These are phyloP conservation scores for Heliothis peltigera DNA, from an alignment of 2,888 invertebrate species.

Conservation along the genomic window DNA sequence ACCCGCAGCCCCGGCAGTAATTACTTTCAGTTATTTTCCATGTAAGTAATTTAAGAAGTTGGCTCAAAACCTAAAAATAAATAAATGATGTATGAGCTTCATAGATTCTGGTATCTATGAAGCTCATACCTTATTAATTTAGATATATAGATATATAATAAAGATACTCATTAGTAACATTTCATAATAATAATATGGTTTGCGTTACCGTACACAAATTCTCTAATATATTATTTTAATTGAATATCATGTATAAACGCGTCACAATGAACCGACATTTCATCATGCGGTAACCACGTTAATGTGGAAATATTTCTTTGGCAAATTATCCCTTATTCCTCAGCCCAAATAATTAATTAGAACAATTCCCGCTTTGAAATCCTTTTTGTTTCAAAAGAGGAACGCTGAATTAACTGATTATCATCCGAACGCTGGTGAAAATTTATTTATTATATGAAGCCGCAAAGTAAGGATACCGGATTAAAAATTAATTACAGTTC, in stretches of 20 bases:
- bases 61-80: too few species aligned
- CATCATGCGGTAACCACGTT: conserved; percentile 33
- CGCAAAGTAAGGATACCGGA: conserved; percentile 80
- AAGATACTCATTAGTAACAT: neutral
- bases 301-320: conserved; percentile 47
- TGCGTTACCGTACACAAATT: neutral
- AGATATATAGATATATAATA: too few species aligned
- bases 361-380: conserved; percentile 62
- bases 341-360: conserved; percentile 66
- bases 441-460: conserved; percentile 83
- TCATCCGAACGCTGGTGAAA: conserved; percentile 71
- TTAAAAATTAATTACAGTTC: conserved; percentile 87
- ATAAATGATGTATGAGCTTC: too few species aligned
- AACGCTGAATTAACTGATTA: conserved; percentile 74
- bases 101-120: too few species aligned
- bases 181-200: neutral
- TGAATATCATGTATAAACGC: conserved; percentile 29
- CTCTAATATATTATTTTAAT: conserved; percentile 28
- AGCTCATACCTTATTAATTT: too few species aligned
- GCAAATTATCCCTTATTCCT: conserved; percentile 54
- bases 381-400: conserved; percentile 66
- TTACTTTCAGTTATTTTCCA: too few species aligned
- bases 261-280: conserved; percentile 45
- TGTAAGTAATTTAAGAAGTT: too few species aligned
- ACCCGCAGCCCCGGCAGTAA: too few species aligned